Evolutionary conservation across 2,797 vertebrate species (phyloP).

Genomic region (Melanotaenia nigrans): DNA sequence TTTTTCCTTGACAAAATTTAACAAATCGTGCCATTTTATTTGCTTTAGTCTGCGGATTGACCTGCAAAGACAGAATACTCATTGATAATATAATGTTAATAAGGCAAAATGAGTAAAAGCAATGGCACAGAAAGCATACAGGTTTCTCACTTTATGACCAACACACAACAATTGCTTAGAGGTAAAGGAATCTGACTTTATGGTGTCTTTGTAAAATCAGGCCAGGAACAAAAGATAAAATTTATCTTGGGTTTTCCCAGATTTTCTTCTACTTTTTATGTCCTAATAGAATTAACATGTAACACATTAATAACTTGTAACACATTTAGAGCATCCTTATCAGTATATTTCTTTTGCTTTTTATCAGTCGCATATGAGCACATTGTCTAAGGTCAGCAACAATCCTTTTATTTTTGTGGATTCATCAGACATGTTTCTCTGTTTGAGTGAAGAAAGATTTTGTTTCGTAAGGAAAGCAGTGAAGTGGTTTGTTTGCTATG

Average conservation of each 20-base stretch:
- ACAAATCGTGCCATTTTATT: neutral
- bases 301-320: neutral
- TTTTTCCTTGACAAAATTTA: neutral
- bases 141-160: neutral
- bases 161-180: neutral
- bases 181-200: neutral
- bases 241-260: neutral
- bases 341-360: neutral
- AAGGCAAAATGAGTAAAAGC: neutral
- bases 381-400: neutral
- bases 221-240: neutral
- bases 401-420: neutral
- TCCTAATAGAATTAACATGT: neutral
- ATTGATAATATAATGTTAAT: neutral
- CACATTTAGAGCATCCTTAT: neutral
- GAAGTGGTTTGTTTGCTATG: slow-evolving; percentile 41
- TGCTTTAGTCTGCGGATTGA: neutral
- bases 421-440: slow-evolving; percentile 16
- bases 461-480: slow-evolving; percentile 28
- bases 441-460: slow-evolving; percentile 16
- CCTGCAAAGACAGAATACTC: neutral
- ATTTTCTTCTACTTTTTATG: neutral
- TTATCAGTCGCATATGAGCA: neutral
- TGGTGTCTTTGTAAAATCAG: neutral
- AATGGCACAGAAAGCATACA: neutral